A percentile compares a stretch with the other conserved stretches of the same genome.
phyloP scores from a whole-genome alignment of 2,113 vertebrate genomes.

The Mesitornis unicolor region DNA sequence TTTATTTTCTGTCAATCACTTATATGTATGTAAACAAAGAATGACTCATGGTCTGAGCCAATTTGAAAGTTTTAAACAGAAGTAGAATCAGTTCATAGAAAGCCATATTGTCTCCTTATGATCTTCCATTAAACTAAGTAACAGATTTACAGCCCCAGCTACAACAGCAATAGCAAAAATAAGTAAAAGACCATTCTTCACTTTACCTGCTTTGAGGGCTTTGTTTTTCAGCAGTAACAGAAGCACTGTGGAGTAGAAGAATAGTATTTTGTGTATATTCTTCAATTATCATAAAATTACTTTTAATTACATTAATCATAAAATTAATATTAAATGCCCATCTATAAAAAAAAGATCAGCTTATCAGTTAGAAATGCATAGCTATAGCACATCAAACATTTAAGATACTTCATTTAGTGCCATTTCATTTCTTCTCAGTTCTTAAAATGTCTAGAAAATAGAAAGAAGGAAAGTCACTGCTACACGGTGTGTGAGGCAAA shows the following conservation, averaged over 20 bases:
- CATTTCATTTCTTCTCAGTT: not conserved
- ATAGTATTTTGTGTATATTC: not conserved
- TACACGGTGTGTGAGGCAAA: not conserved
- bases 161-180: not conserved
- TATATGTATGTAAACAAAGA: not conserved
- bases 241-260: not conserved
- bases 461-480: not conserved
- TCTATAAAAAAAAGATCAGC: not conserved
- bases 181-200: not conserved
- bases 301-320: no score
- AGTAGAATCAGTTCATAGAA: constrained; percentile 11
- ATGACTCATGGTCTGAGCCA: not conserved
- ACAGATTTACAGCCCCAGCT: constrained; percentile 16
- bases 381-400: not conserved
- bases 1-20: not conserved
- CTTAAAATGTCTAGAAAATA: not conserved
- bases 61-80: constrained; percentile 32
- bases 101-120: constrained; percentile 30
- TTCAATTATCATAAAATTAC: not conserved
- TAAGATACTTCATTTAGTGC: not conserved
- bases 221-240: not conserved
- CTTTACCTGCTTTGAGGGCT: not conserved
- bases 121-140: constrained; percentile 39
- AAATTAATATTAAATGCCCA: not conserved
- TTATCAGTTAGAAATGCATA: not conserved